Conservation (phyloP, 2,113 vertebrate species). For the Copsychus sechellarum region DNA sequence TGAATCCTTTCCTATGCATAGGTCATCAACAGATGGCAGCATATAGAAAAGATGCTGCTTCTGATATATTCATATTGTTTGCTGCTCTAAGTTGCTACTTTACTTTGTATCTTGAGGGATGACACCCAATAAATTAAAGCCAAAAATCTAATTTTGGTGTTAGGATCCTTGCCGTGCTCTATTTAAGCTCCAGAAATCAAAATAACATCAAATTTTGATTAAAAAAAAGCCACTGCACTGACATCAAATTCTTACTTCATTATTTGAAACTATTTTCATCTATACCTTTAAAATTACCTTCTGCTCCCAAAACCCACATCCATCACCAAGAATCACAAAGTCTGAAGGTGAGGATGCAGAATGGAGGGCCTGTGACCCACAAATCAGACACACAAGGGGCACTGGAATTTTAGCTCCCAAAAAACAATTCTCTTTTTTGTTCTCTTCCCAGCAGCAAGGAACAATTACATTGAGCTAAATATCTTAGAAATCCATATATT, state of each 20-base stretch:
- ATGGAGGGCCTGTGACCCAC: neutral
- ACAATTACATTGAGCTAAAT: neutral
- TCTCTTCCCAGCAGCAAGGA: neutral
- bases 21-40: neutral
- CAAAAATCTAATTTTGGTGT: neutral
- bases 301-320: neutral
- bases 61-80: neutral
- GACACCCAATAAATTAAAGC: neutral
- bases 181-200: constrained; percentile 20
- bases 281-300: neutral
- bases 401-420: neutral
- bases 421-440: neutral
- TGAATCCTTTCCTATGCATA: neutral
- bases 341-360: neutral
- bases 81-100: neutral
- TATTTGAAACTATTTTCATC: neutral
- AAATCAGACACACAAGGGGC: accelerated
- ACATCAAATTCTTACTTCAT: neutral
- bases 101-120: neutral
- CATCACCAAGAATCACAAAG: neutral
- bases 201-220: neutral
- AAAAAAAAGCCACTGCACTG: neutral
- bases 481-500: neutral
- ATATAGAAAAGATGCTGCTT: neutral
- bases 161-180: neutral